Conservation (phyloP, 2,888 invertebrate genomes). For the Folsomia candida region DNA sequence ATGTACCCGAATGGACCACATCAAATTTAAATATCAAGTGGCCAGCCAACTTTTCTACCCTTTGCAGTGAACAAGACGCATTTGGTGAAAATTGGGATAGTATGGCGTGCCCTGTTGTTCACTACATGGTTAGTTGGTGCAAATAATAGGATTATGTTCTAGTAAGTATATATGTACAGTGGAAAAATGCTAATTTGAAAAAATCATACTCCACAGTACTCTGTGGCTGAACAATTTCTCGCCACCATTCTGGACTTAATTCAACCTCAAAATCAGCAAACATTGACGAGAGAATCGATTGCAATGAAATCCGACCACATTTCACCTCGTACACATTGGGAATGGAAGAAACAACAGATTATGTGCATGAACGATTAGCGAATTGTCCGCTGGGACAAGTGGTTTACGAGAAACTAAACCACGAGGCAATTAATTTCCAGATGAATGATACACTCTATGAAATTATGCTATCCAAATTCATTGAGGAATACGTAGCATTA, state of each 20-base stretch:
- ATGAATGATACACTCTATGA: slow-evolving; percentile 14
- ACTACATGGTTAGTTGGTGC: too few relatives aligned
- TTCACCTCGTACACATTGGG: slow-evolving; percentile 26
- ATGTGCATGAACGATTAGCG: slow-evolving; percentile 19
- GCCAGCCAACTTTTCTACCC: slow-evolving; percentile 11
- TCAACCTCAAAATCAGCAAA: slow-evolving; percentile 14
- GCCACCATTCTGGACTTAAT: too few relatives aligned
- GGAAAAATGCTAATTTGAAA: too few relatives aligned
- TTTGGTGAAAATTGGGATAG: slow-evolving; percentile 21
- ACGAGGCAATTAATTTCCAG: not conserved
- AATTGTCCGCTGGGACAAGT: slow-evolving; percentile 28
- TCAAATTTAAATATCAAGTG: slow-evolving; percentile 19
- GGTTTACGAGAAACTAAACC: slow-evolving; percentile 2
- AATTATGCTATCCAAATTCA: slow-evolving; percentile 18
- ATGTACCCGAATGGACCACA: slow-evolving; percentile 28
- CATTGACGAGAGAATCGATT: slow-evolving; percentile 11
- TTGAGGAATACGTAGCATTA: slow-evolving; percentile 19
- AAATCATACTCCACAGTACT: too few relatives aligned
- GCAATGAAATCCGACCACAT: slow-evolving; percentile 28
- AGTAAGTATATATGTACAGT: too few relatives aligned
- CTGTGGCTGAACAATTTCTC: too few relatives aligned
- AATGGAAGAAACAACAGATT: slow-evolving; percentile 19
- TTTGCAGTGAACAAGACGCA: slow-evolving; percentile 8
- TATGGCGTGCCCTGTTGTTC: slow-evolving; percentile 24
- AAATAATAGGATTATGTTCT: too few relatives aligned